Conservation (phyloP, 2,113 vertebrate species). For the Chloroceryle aenea region DNA sequence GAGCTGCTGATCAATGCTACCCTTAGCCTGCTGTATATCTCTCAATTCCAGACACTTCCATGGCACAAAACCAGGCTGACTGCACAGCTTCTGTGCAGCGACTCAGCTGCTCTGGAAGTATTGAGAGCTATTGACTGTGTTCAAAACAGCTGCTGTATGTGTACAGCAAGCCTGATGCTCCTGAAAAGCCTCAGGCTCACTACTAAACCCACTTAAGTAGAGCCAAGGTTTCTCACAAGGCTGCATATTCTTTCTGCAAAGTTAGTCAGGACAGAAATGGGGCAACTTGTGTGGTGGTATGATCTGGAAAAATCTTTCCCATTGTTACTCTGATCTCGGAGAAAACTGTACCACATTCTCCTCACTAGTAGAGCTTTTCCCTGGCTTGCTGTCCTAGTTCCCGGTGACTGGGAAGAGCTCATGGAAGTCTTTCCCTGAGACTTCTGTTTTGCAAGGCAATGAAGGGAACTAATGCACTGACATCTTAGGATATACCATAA, state of each 20-base stretch:
- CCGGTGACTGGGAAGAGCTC: accelerated
- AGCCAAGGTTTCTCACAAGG: not conserved
- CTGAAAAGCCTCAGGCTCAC: not conserved
- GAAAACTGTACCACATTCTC: not conserved
- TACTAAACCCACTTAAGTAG: not conserved
- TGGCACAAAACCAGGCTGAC: conserved; percentile 1
- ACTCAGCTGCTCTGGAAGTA: not conserved
- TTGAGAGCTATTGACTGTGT: accelerated
- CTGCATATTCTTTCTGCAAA: not conserved
- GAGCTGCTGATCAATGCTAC: not conserved
- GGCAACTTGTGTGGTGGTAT: accelerated
- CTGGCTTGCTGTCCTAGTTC: not conserved
- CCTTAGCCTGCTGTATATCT: not conserved
- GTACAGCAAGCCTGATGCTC: not conserved
- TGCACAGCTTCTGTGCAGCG: not conserved
- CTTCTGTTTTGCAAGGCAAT: not conserved
- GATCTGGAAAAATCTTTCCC: not conserved
- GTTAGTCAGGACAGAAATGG: not conserved
- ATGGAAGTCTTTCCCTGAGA: not conserved
- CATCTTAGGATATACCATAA: not conserved
- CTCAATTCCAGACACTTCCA: not conserved
- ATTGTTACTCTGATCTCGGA: not conserved
- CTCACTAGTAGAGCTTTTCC: not conserved
- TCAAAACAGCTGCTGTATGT: not conserved
- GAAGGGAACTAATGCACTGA: accelerated